Percentiles rank a stretch among this genome's conserved stretches.
Conservation (phyloP, 92 coral and sea anemone genomes). For the Siderastrea siderea region DNA sequence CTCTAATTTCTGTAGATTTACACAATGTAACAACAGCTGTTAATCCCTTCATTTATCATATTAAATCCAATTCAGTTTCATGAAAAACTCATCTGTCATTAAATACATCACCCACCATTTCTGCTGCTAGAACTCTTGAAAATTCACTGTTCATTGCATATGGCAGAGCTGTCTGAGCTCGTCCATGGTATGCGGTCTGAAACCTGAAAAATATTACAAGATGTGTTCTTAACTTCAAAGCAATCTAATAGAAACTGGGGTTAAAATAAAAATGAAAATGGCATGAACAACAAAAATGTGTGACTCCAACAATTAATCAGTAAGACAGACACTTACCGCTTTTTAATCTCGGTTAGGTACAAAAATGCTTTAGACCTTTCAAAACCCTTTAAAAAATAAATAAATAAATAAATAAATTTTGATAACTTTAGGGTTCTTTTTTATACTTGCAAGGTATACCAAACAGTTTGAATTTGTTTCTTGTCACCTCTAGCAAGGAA, state of each 20-base stretch:
- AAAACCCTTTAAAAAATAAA: constrained; percentile 75
- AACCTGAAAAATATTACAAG: constrained; percentile 66
- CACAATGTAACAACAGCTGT: too few relatives aligned
- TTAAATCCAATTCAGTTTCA: neutral
- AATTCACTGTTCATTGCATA: constrained; percentile 99
- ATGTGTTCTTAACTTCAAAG: neutral
- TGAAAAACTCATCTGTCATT: neutral
- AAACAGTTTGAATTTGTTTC: too few relatives aligned
- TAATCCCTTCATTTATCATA: too few relatives aligned
- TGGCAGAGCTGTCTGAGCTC: constrained; percentile 98
- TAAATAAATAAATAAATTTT: neutral
- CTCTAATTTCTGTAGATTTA: too few relatives aligned
- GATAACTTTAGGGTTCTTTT: neutral
- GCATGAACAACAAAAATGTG: too few relatives aligned
- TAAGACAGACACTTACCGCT: constrained; percentile 68
- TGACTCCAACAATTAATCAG: neutral
- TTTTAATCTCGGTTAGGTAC: constrained; percentile 93
- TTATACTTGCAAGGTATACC: too few relatives aligned
- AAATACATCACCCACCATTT: constrained; percentile 78
- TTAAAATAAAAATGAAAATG: neutral
- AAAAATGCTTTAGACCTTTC: constrained; percentile 96
- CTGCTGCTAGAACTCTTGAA: constrained; percentile 93
- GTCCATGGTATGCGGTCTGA: constrained; percentile 93
- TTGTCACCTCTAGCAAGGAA: too few relatives aligned
- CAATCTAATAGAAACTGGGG: neutral